Conservation (phyloP, 2,113 vertebrate species). For the Myiozetetes cayanensis region DNA sequence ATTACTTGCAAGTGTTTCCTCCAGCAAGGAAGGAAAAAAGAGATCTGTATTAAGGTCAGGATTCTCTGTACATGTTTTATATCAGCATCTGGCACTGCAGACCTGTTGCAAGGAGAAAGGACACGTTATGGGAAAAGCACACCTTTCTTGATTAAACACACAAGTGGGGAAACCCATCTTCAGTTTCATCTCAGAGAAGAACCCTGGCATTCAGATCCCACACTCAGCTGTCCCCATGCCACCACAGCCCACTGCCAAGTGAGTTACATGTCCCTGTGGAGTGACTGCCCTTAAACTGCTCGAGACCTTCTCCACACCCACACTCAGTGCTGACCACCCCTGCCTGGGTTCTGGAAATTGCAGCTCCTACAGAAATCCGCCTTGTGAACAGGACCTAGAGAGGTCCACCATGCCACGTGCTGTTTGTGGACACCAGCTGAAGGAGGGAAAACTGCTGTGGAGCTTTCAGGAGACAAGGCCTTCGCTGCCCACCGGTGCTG, state of each 20-base stretch:
- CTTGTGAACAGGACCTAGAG: neutral
- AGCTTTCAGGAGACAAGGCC: rapidly evolving
- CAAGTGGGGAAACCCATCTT: neutral
- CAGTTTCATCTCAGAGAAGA: neutral
- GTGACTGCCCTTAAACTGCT: neutral
- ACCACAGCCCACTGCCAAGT: neutral
- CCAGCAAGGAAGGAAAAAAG: neutral
- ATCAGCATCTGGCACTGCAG: neutral
- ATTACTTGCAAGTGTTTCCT: constrained; percentile 38
- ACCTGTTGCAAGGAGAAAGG: neutral
- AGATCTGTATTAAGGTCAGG: neutral
- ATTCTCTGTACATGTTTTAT: neutral
- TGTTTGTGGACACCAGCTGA: neutral
- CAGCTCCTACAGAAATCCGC: neutral
- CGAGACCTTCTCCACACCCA: neutral
- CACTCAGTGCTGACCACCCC: neutral
- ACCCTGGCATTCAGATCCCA: neutral
- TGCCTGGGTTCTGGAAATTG: neutral
- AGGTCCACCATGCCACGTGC: neutral
- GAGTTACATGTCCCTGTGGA: rapidly evolving
- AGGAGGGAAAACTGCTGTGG: neutral
- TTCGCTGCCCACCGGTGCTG: neutral
- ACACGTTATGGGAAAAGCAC: rapidly evolving
- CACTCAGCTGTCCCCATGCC: neutral
- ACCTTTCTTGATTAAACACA: neutral